Evolutionary conservation across 2,113 vertebrate species (phyloP), one percentile per base, ranked within the genome.

Genomic region (Orientallactaga bullata): DNA sequence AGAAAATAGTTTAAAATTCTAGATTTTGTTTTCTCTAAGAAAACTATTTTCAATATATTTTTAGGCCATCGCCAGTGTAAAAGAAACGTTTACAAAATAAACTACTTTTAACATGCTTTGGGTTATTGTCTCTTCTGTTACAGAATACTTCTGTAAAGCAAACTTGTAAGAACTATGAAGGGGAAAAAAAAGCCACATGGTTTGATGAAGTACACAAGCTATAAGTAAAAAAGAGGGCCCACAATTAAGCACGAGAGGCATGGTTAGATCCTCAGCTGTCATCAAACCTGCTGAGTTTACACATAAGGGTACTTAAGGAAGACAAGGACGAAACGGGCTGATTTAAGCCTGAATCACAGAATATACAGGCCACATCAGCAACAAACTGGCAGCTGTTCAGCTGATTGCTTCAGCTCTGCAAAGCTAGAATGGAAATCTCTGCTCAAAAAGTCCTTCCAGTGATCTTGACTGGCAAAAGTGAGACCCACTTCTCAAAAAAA

Each of bases 71-170:
- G 26, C 60, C 66, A 96, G 61, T 85, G 85, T 63, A 86, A 85
- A 94, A 91, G 21, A 89, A 89, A 88, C 61, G 84, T 21, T 88
- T 88, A 80, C 93, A 68, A 94, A 96, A 97, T 94, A 96, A 95
- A 96, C 18, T 78, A 63, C 68, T 96, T 92, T 47, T 93, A 92
- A 51, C 55, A 79, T 78, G 76, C 63, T 63, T 85, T 78, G n/a
- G 55, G n/a, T 15, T 61, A 9, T 88, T 73, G 37, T 80, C 24
- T 93, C 28, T 90, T 82, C 30, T 81, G 17, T 89, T 89, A n/a
- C 2, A 85, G 35, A 95, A 28, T 55, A 92, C 32, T 21, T 35
- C 37, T 81, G 0, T 80, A 79, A 83, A 91, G 85, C 71, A 83
- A 32, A 76, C 3, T 86, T 84, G 16, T 58, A 85, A 24, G 63